Base-by-base conservation (phyloP, 2,797 vertebrate species). In the Tapirus indicus region DNA sequence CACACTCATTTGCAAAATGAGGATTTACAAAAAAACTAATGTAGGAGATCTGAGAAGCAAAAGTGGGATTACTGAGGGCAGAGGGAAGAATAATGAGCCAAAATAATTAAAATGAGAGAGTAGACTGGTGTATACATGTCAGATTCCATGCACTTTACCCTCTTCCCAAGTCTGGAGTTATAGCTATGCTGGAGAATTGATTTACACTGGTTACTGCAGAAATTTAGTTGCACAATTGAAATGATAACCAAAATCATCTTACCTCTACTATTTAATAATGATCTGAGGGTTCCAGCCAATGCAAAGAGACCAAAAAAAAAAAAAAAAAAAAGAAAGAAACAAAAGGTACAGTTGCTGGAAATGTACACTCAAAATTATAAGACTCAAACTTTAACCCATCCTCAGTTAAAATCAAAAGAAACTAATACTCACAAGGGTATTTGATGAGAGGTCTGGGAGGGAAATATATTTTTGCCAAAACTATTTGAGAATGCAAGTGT, bases 361-460 rank as follows among this genome's bases (percentile, higher is more conserved):
- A 75, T 23, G 13, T 35, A 49, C 44, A 71, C 41, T 74, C 23
- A 25, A 41, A 93, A 72, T 38, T 44, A 6, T 47, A 91, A 49
- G 13, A 87, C 11, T 78, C 17, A 69, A 95, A 66, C 14, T 80
- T 91, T 29, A 95, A 27, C 78, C 10, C 64, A 58, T 41, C 11
- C 68, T 85, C 83, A 20, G 74, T 69, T 78, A 89, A 84, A 84
- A 77, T 77, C 7, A 58, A 54, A 74, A 17, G n/a, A 60, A 83
- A n/a, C 7, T 52, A 44, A 38, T 86, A 66, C 23, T 62, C 82
- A 85, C 7, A 69, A 35, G 25, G 17, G 13, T n/a, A 71, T 87
- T 88, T 95, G 66, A 52, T 79, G 49, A 78, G 56, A 85, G 88
- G 41, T 25, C 60, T 90, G 14, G 38, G 77, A 62, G 95, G 69